These are phyloP conservation scores for Cryptophagus acutangulus DNA, from an alignment of 2,888 invertebrate species.

Conservation along the genomic window DNA sequence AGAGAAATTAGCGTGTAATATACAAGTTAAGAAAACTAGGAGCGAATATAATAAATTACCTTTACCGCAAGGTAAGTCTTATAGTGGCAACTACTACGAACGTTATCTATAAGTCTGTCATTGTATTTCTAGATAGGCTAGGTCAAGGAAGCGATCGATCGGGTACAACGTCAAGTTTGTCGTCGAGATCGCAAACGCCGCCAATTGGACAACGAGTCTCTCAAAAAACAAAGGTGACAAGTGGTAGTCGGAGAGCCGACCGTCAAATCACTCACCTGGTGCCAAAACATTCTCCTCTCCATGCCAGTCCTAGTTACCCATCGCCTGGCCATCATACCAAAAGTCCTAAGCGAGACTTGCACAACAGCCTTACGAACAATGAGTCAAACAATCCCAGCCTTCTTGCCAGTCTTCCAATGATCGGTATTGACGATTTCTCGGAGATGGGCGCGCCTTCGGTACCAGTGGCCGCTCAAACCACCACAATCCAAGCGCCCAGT, in stretches of 20 bases:
- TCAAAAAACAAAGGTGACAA: slow-evolving; percentile 45
- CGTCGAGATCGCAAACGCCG: slow-evolving; percentile 39
- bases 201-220: slow-evolving; percentile 44
- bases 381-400: slow-evolving; percentile 56
- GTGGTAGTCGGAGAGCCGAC: slow-evolving; percentile 41
- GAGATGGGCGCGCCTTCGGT: slow-evolving; percentile 32
- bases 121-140: slow-evolving; percentile 26
- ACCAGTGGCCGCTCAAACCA: slow-evolving; percentile 1
- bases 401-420: slow-evolving; percentile 67
- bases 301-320: slow-evolving; percentile 53
- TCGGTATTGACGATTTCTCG: slow-evolving; percentile 60
- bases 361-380: slow-evolving; percentile 30
- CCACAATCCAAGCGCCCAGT: slow-evolving; percentile 20
- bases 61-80: slow-evolving; percentile 35
- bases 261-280: slow-evolving; percentile 48
- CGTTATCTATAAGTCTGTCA: background rate
- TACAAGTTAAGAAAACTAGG: slow-evolving; percentile 90
- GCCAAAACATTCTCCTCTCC: slow-evolving; percentile 56
- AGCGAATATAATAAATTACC: slow-evolving; percentile 47
- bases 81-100: background rate
- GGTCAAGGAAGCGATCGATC: slow-evolving; percentile 26
- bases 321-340: slow-evolving; percentile 40
- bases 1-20: slow-evolving; percentile 86
- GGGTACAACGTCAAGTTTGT: slow-evolving; percentile 21
- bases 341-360: slow-evolving; percentile 44